These are phyloP conservation scores for Dyspetes luteomarginatus DNA, from an alignment of 2,888 invertebrate species.

Conservation along the genomic window DNA sequence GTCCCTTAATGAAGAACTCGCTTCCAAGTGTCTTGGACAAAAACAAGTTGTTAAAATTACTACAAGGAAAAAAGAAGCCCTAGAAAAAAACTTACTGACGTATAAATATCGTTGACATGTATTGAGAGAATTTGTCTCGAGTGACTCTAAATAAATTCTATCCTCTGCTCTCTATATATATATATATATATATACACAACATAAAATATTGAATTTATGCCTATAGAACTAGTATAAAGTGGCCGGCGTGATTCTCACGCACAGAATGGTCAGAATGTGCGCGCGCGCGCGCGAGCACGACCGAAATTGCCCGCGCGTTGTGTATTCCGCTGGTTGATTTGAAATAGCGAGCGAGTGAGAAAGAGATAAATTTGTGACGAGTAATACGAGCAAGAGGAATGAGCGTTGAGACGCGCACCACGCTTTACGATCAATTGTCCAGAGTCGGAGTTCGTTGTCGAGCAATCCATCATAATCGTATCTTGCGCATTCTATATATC, in stretches of 20 bases:
- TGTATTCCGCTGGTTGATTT: conserved; percentile 42
- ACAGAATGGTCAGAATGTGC: conserved; percentile 14
- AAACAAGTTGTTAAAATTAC: no score
- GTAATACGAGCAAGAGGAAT: conserved; percentile 45
- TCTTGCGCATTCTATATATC: conserved; percentile 16
- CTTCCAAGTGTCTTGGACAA: no score
- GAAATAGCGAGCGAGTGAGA: conserved; percentile 60
- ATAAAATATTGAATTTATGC: conserved; percentile 28
- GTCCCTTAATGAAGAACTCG: no score
- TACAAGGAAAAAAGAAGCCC: background rate
- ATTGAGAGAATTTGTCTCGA: background rate
- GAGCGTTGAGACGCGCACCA: conserved; percentile 47
- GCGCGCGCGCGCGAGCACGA: conserved; percentile 19
- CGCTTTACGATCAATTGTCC: conserved; percentile 62
- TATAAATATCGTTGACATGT: no score
- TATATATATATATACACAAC: no score
- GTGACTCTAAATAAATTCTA: no score
- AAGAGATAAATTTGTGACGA: conserved; percentile 23
- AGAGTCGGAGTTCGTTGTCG: conserved; percentile 51
- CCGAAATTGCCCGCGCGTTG: conserved; percentile 41
- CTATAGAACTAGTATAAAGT: conserved; percentile 21
- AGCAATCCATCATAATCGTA: conserved; percentile 57
- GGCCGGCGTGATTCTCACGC: conserved; percentile 57
- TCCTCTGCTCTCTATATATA: no score
- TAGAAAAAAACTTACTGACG: no score